Conservation (phyloP, 2,113 vertebrate species). For the Tragelaphus strepsiceros region DNA sequence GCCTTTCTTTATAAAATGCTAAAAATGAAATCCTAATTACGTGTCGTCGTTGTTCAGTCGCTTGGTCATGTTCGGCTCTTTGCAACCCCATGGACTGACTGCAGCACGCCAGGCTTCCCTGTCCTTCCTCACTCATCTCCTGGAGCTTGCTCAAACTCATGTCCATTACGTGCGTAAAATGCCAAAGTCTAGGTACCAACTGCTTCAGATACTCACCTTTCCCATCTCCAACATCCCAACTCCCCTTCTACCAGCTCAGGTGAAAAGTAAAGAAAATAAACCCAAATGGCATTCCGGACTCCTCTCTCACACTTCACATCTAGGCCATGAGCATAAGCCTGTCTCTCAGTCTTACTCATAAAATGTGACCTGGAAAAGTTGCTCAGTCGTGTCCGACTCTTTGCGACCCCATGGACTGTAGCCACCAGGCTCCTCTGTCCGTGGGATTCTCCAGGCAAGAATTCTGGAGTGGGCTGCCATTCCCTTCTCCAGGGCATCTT, state of each 20-base stretch:
- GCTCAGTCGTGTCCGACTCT: background rate
- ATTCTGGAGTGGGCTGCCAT: background rate
- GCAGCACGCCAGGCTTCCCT: background rate
- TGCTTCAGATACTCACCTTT: background rate
- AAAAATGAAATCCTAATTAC: background rate
- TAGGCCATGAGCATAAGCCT: background rate
- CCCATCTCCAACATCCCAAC: background rate
- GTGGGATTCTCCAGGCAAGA: background rate
- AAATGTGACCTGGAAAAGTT: background rate
- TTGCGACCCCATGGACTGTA: background rate
- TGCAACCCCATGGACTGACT: accelerated
- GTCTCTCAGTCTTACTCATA: background rate
- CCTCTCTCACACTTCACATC: background rate
- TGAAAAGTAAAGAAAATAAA: background rate
- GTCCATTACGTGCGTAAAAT: background rate
- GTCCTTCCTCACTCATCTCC: background rate
- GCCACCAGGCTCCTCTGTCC: background rate
- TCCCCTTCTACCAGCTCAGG: background rate
- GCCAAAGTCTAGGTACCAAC: background rate
- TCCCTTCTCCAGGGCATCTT: background rate
- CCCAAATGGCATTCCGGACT: background rate
- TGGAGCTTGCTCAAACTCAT: background rate
- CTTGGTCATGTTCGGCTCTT: background rate
- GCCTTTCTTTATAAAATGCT: background rate
- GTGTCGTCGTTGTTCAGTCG: background rate